phyloP scores from a whole-genome alignment of 2,113 vertebrate genomes.

The Podiceps cristatus region DNA sequence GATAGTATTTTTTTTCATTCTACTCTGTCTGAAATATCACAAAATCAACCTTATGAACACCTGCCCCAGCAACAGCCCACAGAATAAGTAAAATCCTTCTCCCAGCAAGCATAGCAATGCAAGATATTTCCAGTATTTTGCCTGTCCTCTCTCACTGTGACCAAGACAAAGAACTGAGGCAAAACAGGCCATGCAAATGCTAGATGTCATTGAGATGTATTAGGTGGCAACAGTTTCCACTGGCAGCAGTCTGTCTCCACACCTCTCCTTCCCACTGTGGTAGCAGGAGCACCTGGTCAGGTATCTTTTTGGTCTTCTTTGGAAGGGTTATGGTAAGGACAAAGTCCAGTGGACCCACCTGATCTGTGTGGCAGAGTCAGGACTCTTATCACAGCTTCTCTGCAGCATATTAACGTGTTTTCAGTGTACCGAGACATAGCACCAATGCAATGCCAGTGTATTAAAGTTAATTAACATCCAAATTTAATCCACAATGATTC shows the following conservation, averaged over 20 bases:
- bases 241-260: not conserved
- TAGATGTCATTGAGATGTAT: not conserved
- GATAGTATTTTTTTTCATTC: fast-evolving
- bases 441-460: not conserved
- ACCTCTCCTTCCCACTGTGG: not conserved
- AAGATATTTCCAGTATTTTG: not conserved
- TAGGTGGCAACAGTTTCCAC: not conserved
- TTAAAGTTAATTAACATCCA: not conserved
- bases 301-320: not conserved
- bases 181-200: not conserved
- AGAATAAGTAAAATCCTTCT: not conserved
- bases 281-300: not conserved
- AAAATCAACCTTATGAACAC: not conserved
- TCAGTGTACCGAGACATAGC: not conserved
- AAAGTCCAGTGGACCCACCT: not conserved
- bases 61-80: not conserved
- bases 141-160: not conserved
- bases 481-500: not conserved
- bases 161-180: not conserved
- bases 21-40: not conserved
- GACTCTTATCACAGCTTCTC: not conserved
- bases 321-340: not conserved
- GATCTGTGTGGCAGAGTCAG: not conserved
- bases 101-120: not conserved
- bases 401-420: not conserved